These are phyloP conservation scores for Drosophila mettleri DNA, from an alignment of 2,888 invertebrate genomes.

Conservation along the genomic window DNA sequence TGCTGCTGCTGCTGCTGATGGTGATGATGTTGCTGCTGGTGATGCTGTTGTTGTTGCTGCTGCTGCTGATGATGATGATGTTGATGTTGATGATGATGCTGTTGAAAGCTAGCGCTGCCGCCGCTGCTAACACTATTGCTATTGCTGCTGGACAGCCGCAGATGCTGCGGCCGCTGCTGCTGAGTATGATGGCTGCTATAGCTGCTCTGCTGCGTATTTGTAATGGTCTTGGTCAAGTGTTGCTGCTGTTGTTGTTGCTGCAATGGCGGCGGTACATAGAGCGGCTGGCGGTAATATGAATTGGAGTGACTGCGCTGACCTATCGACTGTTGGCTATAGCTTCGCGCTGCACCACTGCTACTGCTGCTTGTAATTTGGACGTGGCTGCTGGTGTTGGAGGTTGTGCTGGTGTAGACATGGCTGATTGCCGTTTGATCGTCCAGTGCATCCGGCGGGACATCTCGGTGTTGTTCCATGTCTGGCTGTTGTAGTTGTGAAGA, in stretches of 20 bases:
- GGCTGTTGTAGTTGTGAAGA: conserved; percentile 77
- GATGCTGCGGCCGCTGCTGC: conserved; percentile 62
- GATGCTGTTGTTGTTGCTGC: conserved; percentile 52
- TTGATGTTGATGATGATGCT: conserved; percentile 64
- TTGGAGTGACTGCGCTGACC: conserved; percentile 50
- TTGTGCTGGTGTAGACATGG: conserved; percentile 27
- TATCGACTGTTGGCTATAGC: conserved; percentile 16
- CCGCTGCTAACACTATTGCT: conserved; percentile 18
- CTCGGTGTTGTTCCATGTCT: conserved; percentile 47
- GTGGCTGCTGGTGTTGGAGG: conserved; percentile 18
- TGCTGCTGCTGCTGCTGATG: conserved; percentile 51
- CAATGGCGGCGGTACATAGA: conserved; percentile 83
- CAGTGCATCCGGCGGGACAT: conserved; percentile 29
- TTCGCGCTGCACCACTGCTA: conserved; percentile 27
- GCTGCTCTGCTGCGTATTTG: conserved; percentile 49
- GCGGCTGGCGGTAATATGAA: conserved; percentile 80
- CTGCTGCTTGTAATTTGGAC: conserved; percentile 23
- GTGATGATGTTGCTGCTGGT: conserved; percentile 48
- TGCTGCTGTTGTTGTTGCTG: conserved; percentile 67
- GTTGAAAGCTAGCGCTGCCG: conserved; percentile 14
- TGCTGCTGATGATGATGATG: conserved; percentile 55
- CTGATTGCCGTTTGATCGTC: conserved; percentile 43
- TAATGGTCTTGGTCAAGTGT: conserved; percentile 61
- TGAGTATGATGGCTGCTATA: conserved; percentile 53
- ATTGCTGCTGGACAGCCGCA: conserved; percentile 41